Evolutionary conservation across 2,888 invertebrate genomes (phyloP), one percentile per base, ranked within the genome.

Genomic region (Sesia bembeciformis): DNA sequence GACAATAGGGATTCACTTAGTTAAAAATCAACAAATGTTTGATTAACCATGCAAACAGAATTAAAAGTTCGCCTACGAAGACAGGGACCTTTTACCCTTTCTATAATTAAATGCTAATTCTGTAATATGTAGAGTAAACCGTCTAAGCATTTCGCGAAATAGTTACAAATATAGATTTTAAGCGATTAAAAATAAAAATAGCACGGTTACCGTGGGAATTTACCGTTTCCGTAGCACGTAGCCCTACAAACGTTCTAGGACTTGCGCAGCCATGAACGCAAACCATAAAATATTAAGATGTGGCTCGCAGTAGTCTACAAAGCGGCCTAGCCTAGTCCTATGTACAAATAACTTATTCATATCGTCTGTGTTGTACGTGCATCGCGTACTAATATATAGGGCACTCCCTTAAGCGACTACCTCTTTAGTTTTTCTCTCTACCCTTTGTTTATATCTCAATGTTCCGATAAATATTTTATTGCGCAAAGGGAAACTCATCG

Each of bases 251-350:
- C 46, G 46, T 23, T n/a, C 8, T 46, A 23, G 46, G 46, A 46
- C 46, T 46, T 58, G 53, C 56, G 51, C 1, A 54, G 40, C 56
- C 56, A 55, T 62, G 62, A 72, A 71, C 63, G 59, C 59, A 64
- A 59, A 65, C 61, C 63, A 67, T 74, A 67, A 75, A 71, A 68
- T 74, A 75, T 76, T 74, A 73, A 76, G 74, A 74, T 70, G 59
- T 60, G 57, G 52, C 52, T 59, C 42, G 60, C 60, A 60, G 39
- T 59, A 58, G 57, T 57, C 57, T 58, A 65, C 63, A 61, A 62
- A 60, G 62, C 58, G 55, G 56, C 53, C 60, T 59, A 59, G 61
- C 59, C 70, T 71, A 74, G 69, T 68, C 64, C 61, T 67, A 65
- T 72, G 67, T 62, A 66, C 60, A 62, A 52, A 52, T 55, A 52